phyloP scores from a whole-genome alignment of 1,140 invertebrate species.

The Bombus huntii region DNA sequence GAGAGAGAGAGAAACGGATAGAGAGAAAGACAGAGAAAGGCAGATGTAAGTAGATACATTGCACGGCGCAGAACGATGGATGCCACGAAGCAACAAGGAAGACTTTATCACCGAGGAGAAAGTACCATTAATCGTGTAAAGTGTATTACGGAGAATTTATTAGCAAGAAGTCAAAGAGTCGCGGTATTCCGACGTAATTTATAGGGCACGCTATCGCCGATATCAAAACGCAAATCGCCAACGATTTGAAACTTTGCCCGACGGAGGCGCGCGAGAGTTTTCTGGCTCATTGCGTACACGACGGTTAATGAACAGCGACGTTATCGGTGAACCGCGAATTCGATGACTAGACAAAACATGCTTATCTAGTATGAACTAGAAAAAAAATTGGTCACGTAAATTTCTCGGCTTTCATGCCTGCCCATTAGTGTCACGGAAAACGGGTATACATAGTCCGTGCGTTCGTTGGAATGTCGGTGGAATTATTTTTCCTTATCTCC shows the following conservation, averaged over 20 bases:
- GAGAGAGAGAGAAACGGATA: conserved; percentile 7
- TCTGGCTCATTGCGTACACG: background rate
- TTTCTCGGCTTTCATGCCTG: conserved; percentile 43
- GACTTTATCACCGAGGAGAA: conserved; percentile 57
- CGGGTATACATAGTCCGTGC: background rate
- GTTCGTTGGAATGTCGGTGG: conserved; percentile 8
- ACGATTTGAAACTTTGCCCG: conserved; percentile 9
- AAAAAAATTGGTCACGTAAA: conserved; percentile 4
- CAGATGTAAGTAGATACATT: background rate
- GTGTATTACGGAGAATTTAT: conserved; percentile 60
- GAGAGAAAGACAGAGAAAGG: background rate
- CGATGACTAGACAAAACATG: conserved; percentile 32
- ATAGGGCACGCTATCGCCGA: conserved; percentile 8
- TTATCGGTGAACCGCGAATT: conserved; percentile 44
- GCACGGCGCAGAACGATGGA: conserved; percentile 26
- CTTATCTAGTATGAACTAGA: conserved; percentile 11
- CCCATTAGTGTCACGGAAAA: conserved; percentile 58
- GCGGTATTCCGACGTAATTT: conserved; percentile 48
- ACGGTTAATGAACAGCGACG: conserved; percentile 28
- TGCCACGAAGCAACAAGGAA: conserved; percentile 36
- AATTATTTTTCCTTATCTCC: conserved; percentile 45
- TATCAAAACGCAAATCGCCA: conserved; percentile 26
- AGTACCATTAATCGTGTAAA: conserved; percentile 64
- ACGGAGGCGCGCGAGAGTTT: background rate
- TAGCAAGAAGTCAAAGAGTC: conserved; percentile 34